phyloP scores from a whole-genome alignment of 2,888 invertebrate species.

The Ypsolopha scabrella region DNA sequence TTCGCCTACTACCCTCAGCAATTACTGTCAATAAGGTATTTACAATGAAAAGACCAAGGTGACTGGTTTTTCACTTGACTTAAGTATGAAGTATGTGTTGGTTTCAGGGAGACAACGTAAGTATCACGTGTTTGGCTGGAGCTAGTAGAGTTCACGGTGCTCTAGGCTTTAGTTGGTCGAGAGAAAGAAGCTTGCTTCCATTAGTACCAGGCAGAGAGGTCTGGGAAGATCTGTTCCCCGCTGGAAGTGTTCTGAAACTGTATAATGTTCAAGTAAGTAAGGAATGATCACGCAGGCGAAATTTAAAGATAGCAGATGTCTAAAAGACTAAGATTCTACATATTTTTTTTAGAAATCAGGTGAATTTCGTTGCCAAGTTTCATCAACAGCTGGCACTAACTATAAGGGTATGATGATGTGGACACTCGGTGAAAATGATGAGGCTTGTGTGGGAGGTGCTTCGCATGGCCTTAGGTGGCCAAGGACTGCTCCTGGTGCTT shows the following conservation, averaged over 20 bases:
- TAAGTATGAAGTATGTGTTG: no score
- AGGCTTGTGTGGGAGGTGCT: conserved; percentile 66
- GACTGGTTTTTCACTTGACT: no score
- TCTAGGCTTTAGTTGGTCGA: conserved; percentile 87
- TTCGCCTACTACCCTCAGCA: conserved; percentile 77
- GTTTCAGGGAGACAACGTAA: conserved; percentile 75
- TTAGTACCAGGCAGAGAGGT: conserved; percentile 80
- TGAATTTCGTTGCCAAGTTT: conserved; percentile 81
- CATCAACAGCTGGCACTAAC: conserved; percentile 59
- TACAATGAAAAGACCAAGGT: no score
- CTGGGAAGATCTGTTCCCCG: conserved; percentile 87
- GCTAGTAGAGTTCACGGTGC: conserved; percentile 73
- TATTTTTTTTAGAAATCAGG: conserved; percentile 75
- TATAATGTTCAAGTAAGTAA: conserved; percentile 77
- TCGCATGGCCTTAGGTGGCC: conserved; percentile 66
- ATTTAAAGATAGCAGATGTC: no score
- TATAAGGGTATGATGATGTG: conserved; percentile 72
- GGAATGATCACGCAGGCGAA: not conserved
- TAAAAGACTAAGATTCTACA: no score
- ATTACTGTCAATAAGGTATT: conserved; percentile 77
- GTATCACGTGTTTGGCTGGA: conserved; percentile 76
- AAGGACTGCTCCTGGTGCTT: conserved; percentile 79
- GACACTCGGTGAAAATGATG: conserved; percentile 73
- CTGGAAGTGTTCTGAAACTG: conserved; percentile 85
- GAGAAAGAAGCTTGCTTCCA: conserved; percentile 80